Conservation (phyloP, 2,113 vertebrate species). For the Caretta caretta region DNA sequence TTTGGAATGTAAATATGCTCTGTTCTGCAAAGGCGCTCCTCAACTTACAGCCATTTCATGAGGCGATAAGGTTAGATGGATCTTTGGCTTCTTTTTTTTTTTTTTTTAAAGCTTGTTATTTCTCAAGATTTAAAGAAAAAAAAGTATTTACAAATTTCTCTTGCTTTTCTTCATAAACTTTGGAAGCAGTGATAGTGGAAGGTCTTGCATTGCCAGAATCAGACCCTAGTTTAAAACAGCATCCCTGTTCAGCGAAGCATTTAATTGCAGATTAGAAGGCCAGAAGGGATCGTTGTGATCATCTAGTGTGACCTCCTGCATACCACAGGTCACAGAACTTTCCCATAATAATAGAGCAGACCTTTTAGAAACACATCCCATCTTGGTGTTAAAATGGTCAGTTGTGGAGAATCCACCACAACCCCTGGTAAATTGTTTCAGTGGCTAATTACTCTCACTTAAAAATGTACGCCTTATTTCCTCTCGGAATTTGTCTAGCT, state of each 20-base stretch:
- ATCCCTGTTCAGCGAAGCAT: background rate
- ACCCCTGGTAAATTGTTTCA: background rate
- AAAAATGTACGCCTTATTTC: background rate
- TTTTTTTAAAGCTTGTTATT: background rate
- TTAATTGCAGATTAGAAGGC: background rate
- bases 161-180: background rate
- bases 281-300: background rate
- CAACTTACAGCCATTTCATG: background rate
- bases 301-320: background rate
- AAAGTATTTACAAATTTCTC: background rate
- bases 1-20: conserved; percentile 59
- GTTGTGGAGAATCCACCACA: background rate
- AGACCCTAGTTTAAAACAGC: background rate
- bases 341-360: background rate
- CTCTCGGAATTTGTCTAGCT: background rate
- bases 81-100: background rate
- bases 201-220: background rate
- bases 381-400: background rate
- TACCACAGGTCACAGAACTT: background rate
- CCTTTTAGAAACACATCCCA: background rate
- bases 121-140: background rate
- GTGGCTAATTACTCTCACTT: background rate
- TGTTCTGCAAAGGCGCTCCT: background rate
- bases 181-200: background rate
- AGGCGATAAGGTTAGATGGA: background rate